phyloP scores from a whole-genome alignment of 2,113 vertebrate genomes.

The Psittacara wagleri region DNA sequence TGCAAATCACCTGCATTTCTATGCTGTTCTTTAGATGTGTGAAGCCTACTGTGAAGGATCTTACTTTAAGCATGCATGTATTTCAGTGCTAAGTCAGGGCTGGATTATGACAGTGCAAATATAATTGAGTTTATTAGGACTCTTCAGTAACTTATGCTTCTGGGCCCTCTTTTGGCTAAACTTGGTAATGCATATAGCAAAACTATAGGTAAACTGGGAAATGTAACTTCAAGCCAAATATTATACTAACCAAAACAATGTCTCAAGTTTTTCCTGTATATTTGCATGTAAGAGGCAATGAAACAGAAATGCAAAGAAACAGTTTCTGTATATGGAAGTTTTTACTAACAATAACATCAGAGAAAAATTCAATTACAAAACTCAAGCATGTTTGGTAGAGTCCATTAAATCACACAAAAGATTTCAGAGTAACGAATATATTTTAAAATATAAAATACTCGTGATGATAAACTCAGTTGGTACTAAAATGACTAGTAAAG shows the following conservation, averaged over 20 bases:
- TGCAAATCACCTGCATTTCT: neutral
- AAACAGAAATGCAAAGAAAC: neutral
- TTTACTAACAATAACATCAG: neutral
- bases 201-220: neutral
- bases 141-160: neutral
- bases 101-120: neutral
- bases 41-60: neutral
- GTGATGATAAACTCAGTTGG: neutral
- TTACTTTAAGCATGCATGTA: neutral
- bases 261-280: fast-evolving
- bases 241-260: neutral
- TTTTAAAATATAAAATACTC: neutral
- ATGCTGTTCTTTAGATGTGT: neutral
- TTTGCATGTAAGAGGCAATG: neutral
- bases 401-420: neutral
- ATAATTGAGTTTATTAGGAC: neutral
- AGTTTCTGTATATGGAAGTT: neutral
- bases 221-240: neutral
- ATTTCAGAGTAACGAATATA: neutral
- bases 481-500: neutral
- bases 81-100: neutral
- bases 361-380: neutral
- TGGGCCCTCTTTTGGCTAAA: constrained; percentile 44
- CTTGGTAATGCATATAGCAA: neutral
- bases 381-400: neutral